phyloP scores from a whole-genome alignment of 2,888 invertebrate genomes.

The Pelosia muscerda region DNA sequence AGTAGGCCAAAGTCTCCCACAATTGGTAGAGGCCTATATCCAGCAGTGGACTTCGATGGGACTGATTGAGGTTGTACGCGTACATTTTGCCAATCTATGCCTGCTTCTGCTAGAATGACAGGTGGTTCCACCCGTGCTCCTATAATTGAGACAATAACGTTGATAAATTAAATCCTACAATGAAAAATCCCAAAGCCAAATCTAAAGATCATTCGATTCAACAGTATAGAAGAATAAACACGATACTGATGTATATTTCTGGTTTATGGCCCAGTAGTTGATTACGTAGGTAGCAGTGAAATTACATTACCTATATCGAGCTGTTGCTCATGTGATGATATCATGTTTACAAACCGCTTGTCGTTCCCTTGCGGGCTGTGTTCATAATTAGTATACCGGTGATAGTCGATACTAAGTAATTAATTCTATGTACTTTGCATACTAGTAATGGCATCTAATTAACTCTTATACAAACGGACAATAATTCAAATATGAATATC shows the following conservation, averaged over 20 bases:
- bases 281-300: neutral
- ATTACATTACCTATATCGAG: slow-evolving; percentile 6
- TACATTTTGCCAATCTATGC: no score
- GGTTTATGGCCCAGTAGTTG: neutral
- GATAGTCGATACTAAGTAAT: slow-evolving; percentile 45
- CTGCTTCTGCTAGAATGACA: no score
- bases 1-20: no score
- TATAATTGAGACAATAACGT: neutral
- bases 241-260: neutral
- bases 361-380: slow-evolving; percentile 26
- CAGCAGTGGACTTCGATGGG: no score
- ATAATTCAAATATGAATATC: no score
- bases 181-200: neutral
- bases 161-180: neutral
- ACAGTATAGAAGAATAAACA: neutral
- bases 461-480: no score
- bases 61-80: no score
- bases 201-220: neutral
- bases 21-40: no score
- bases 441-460: neutral
- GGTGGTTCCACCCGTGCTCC: no score
- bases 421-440: slow-evolving; percentile 23
- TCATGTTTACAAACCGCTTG: slow-evolving; percentile 20
- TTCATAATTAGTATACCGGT: slow-evolving; percentile 38
- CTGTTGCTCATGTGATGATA: neutral